phyloP scores from a whole-genome alignment of 2,113 vertebrate species.

The Pseudonaja textilis region DNA sequence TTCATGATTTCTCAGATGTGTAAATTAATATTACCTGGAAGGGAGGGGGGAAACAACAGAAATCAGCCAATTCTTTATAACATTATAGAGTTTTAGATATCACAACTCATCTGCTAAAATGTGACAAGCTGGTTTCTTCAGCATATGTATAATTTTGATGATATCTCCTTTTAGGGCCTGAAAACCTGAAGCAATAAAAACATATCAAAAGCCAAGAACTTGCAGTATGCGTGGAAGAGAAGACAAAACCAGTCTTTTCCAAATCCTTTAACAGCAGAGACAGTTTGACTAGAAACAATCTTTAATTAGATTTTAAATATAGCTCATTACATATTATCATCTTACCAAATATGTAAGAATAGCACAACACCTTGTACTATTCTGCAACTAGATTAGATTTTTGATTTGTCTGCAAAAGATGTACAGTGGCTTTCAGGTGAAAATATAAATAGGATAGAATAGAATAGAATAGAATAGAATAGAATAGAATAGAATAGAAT shows the following conservation, averaged over 20 bases:
- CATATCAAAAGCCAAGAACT: background rate
- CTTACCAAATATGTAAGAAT: background rate
- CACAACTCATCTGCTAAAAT: background rate
- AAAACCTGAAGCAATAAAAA: background rate
- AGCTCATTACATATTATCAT: background rate
- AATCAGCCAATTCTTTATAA: background rate
- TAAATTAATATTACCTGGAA: conserved; percentile 29
- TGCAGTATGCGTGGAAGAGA: background rate
- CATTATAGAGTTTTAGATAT: background rate
- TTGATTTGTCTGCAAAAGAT: background rate
- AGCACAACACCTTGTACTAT: background rate
- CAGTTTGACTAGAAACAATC: background rate
- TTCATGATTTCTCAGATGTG: conserved; percentile 10
- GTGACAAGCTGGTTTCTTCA: background rate
- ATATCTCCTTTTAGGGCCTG: background rate
- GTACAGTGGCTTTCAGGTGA: background rate
- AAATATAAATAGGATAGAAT: too few species aligned
- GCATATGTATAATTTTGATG: background rate
- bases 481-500: too few species aligned
- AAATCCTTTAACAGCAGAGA: background rate
- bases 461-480: too few species aligned
- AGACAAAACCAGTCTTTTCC: background rate
- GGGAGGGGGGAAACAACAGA: background rate
- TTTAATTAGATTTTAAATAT: background rate
- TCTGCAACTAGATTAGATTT: background rate